These are phyloP conservation scores for Tineola bisselliella DNA, from an alignment of 2,888 invertebrate genomes.

Conservation along the genomic window DNA sequence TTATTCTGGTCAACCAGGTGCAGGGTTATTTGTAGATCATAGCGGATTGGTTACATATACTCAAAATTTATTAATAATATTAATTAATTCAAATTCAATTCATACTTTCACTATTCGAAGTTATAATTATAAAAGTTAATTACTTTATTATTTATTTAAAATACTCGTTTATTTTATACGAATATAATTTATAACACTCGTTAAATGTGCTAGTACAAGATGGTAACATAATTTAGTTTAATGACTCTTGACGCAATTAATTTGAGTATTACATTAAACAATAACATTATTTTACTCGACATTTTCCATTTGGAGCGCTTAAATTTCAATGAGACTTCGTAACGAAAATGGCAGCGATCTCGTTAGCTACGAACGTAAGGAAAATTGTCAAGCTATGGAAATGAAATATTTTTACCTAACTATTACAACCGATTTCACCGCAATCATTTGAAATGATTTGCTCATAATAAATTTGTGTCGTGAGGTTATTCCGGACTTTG, in stretches of 20 bases:
- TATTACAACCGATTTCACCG: conserved; percentile 12
- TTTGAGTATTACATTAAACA: neutral
- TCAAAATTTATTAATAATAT: neutral
- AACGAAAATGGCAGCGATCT: neutral
- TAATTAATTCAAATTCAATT: neutral
- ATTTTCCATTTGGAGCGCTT: neutral
- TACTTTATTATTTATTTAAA: neutral
- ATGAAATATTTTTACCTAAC: conserved; percentile 3
- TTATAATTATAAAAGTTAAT: neutral
- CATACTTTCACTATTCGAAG: neutral
- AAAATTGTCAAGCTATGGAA: conserved; percentile 5
- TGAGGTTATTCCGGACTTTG: conserved; percentile 5
- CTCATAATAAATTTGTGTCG: conserved; percentile 13
- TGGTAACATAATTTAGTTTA: neutral
- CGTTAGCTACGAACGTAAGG: neutral
- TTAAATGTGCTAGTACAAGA: neutral
- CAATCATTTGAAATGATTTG: conserved; percentile 13
- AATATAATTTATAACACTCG: neutral
- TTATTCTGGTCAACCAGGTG: conserved; percentile 2
- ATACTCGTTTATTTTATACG: neutral
- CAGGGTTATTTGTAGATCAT: conserved; percentile 6
- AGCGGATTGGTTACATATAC: neutral
- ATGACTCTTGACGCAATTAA: neutral
- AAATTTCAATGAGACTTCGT: neutral
- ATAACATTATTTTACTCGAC: neutral